Base-by-base conservation (phyloP, 2,888 invertebrate genomes). In the Hoplodrina ambigua region DNA sequence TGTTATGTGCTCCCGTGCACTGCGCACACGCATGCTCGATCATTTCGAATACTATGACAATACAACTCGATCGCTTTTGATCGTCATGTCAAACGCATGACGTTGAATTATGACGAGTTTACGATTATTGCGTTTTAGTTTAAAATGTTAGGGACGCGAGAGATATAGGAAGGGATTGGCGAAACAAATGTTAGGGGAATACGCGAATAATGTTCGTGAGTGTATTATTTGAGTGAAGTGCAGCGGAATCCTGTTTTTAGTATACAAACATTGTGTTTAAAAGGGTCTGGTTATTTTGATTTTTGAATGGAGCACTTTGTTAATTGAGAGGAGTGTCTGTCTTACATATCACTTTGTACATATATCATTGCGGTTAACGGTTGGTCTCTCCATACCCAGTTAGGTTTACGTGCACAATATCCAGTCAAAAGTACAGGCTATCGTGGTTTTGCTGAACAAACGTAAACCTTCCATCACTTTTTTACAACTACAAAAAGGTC, bases 51-150 rank as follows among this genome's bases (percentile, higher is more conserved):
- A 44, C 49, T 44, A 55, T 73, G 55, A 83, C 78, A 80, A 85
- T 79, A 71, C 52, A 52, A 65, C 52, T 41, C 64, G 61, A 67
- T 55, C 69, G 62, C 56, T 75, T 69, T 71, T 68, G 75, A 71
- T 56, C 58, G 63, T 53, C 69, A 66, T 60, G 65, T 72, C 74
- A 80, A 46, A 61, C 46, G 54, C 20, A 63, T 66, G 71, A 71
- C 62, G 19, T 69, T 80, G 70, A 75, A 71, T 77, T 82, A 78
- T 72, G 80, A 68, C 59, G 50, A 69, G 46, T 60, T 80, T 71
- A 72, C 70, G 69, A 66, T 82, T 64, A 72, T 72, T 76, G 57
- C 66, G 15, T 44, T 5, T 46, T 50, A 60, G 59, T 19, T 59
- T 63, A 30, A 33, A 61, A 81, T 58, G 62, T 52, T 25, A 54